phyloP scores from a whole-genome alignment of 2,797 vertebrate genomes.

The Loriculus beryllinus region DNA sequence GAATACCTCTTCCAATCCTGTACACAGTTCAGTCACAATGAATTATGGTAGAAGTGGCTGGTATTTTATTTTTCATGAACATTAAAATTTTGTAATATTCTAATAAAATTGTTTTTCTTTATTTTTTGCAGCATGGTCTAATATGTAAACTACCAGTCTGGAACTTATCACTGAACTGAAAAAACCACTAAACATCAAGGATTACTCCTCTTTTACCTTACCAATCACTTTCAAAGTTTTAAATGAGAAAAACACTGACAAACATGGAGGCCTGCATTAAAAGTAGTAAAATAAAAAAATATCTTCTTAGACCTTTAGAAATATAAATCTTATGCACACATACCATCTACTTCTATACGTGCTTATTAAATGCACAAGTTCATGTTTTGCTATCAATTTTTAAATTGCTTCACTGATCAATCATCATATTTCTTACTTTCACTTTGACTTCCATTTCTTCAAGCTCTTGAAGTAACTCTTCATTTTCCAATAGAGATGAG shows the following conservation, averaged over 20 bases:
- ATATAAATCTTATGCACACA: background rate
- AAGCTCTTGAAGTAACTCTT: slow-evolving; percentile 77
- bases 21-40: background rate
- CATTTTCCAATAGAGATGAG: slow-evolving; percentile 80
- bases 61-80: background rate
- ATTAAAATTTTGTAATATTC: background rate
- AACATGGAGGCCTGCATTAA: background rate
- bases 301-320: background rate
- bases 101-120: background rate
- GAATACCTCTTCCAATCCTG: background rate
- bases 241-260: background rate
- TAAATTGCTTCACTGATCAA: background rate
- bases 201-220: background rate
- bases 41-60: background rate
- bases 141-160: background rate
- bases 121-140: background rate
- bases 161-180: background rate
- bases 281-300: background rate
- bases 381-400: background rate
- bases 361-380: background rate
- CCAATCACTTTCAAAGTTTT: background rate
- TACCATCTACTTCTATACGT: background rate
- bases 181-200: background rate
- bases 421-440: slow-evolving; percentile 73
- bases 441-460: slow-evolving; percentile 77